These are phyloP conservation scores for Platerodrilus igneus DNA, from an alignment of 2,888 invertebrate genomes.

Conservation along the genomic window DNA sequence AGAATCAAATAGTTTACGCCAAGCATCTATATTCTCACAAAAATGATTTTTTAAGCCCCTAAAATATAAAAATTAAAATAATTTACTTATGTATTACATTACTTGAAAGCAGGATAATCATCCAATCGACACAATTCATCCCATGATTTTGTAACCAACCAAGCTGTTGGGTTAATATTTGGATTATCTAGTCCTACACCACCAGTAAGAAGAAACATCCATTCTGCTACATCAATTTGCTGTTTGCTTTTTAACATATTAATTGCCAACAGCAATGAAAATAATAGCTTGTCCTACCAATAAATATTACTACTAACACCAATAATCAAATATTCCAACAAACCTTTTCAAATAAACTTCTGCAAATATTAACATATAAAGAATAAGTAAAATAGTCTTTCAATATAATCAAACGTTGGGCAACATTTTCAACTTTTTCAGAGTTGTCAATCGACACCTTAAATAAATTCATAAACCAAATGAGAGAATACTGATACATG, in stretches of 20 bases:
- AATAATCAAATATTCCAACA: no score
- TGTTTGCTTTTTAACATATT: slow-evolving; percentile 63
- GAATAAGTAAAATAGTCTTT: slow-evolving; percentile 82
- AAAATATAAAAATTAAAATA: slow-evolving; percentile 17
- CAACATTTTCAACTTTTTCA: slow-evolving; percentile 77
- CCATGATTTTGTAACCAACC: slow-evolving; percentile 72
- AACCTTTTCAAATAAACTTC: slow-evolving; percentile 90
- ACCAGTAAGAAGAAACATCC: slow-evolving; percentile 85
- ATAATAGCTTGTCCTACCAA: slow-evolving; percentile 78
- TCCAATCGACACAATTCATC: slow-evolving; percentile 68
- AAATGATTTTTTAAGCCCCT: slow-evolving; percentile 67
- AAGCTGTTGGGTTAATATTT: slow-evolving; percentile 61
- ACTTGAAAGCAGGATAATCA: slow-evolving; percentile 51
- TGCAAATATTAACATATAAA: slow-evolving; percentile 84
- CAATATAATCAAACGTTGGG: slow-evolving; percentile 67
- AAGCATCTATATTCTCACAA: slow-evolving; percentile 51
- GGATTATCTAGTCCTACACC: slow-evolving; percentile 77
- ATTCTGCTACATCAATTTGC: slow-evolving; percentile 61
- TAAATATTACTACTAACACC: slow-evolving; percentile 8
- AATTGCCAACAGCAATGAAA: slow-evolving; percentile 70
- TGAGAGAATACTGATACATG: slow-evolving; percentile 95
- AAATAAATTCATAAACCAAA: slow-evolving; percentile 90
- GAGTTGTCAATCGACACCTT: slow-evolving; percentile 82
- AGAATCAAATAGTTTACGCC: slow-evolving; percentile 74
- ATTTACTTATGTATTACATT: slow-evolving; percentile 16